Evolutionary conservation across 2,888 invertebrate genomes (phyloP), one percentile per base, ranked within the genome.

Genomic region (Amiota communis): DNA sequence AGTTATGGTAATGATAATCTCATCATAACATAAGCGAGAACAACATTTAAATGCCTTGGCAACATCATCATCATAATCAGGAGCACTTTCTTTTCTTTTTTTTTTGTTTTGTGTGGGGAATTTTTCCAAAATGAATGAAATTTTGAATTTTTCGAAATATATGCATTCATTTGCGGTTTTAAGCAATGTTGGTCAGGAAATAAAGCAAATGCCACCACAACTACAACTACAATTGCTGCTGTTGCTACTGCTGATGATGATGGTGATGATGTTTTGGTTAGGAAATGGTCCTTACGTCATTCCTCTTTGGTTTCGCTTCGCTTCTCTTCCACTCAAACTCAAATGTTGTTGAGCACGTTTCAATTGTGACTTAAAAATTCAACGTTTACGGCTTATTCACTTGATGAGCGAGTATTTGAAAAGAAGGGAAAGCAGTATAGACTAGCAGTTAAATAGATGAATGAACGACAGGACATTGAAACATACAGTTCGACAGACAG

Each of bases 161-260:
- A 46, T 67, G 48, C 49, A 49, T 49, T 67, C 65, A 67, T 49
- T 17, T 49, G 15, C 23, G 65, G 65, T 49, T 67, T 48, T 15
- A 8, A 23, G 56, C 48, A 48, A 47, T 70, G 20, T 53, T n/a
- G 53, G 59, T 59, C 11, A 63, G 23, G 12, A 17, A 36, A 11
- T 17, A 59, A 15, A 20, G 11, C 17, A 59, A 59, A 59, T 17
- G 20, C 17, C 17, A 59, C 20, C 59, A 59, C 17, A 17, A 59
- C 11, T 59, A 23, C 59, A 17, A 13, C 36, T 59, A 15, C 13
- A 17, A 36, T 10, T 61, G 1, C 13, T 61, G 61, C 4, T n/a
- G n/a, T 23, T 63, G 36, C 12, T 17, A 3, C 46, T 63, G 57
- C 15, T 57, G 57, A 74, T 72, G 77, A 69, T 75, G 74, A 46